A percentile compares a stretch with the other conserved stretches of the same genome.
phyloP scores from a whole-genome alignment of 2,888 invertebrate species.

The Villa cingulata region DNA sequence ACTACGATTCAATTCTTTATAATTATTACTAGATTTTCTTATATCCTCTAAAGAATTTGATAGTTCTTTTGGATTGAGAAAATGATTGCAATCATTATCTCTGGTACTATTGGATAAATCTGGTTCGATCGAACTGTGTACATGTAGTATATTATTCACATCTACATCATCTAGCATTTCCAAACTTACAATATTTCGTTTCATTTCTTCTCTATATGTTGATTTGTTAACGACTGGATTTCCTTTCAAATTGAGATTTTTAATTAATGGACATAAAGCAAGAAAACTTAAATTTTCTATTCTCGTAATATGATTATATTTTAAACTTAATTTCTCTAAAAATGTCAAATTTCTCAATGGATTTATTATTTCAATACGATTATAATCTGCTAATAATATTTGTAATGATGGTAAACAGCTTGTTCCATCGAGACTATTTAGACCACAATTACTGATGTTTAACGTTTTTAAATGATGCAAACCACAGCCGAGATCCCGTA shows the following conservation, averaged over 20 bases:
- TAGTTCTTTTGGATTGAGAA: no score
- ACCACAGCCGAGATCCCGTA: constrained; percentile 55
- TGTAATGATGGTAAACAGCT: constrained; percentile 47
- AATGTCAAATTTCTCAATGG: constrained; percentile 43
- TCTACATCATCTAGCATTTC: constrained; percentile 33
- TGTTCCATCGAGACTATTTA: constrained; percentile 52
- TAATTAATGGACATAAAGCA: constrained; percentile 37
- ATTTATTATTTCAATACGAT: constrained; percentile 47
- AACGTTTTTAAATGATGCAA: constrained; percentile 39
- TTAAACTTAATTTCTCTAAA: constrained; percentile 36
- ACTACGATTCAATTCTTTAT: no score
- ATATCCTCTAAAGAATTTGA: no score
- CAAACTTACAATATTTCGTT: constrained; percentile 31
- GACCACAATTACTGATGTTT: constrained; percentile 48
- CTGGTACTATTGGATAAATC: no score
- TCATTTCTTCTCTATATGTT: constrained; percentile 30
- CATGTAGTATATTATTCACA: no score
- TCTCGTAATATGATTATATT: constrained; percentile 30
- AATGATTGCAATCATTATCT: no score
- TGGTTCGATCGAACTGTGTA: no score
- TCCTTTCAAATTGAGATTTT: constrained; percentile 40
- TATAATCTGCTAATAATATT: constrained; percentile 49
- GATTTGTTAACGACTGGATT: constrained; percentile 34
- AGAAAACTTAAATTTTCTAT: constrained; percentile 29
- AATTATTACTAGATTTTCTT: no score